Evolutionary conservation across 2,797 vertebrate species (phyloP).

Genomic region (Xerus rutilus): DNA sequence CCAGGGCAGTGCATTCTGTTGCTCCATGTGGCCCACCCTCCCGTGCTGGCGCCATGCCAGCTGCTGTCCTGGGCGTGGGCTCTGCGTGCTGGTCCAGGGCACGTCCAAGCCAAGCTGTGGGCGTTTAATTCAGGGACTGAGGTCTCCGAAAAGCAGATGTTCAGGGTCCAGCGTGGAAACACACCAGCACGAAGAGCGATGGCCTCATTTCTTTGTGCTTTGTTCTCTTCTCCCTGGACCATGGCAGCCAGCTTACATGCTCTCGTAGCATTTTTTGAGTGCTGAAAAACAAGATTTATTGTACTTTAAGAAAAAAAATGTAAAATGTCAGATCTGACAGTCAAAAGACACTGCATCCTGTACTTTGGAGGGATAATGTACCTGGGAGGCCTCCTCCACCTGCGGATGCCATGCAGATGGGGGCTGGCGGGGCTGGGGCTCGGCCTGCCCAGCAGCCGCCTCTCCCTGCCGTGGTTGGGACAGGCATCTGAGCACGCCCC

Average conservation of each 20-base stretch:
- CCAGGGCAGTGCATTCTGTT: not conserved
- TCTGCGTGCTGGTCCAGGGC: not conserved
- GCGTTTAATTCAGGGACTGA: not conserved
- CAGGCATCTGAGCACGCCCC: rapidly evolving
- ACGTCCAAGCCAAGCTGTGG: not conserved
- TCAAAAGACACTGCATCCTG: not conserved
- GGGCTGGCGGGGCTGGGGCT: not conserved
- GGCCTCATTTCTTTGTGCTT: not conserved
- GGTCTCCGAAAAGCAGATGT: slow-evolving; percentile 70
- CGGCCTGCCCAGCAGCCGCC: rapidly evolving
- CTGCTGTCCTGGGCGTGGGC: no score
- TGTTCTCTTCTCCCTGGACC: slow-evolving; percentile 8
- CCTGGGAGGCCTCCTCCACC: not conserved
- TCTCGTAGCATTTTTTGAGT: not conserved
- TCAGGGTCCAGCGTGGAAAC: slow-evolving; percentile 65
- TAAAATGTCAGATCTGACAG: not conserved
- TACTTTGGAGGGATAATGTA: not conserved
- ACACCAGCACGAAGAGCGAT: not conserved
- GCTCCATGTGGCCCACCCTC: not conserved
- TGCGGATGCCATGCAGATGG: no score
- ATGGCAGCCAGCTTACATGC: rapidly evolving
- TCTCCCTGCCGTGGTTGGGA: not conserved
- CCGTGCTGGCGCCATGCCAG: slow-evolving; percentile 17
- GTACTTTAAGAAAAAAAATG: not conserved
- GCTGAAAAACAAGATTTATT: not conserved